A percentile compares a stretch with the other conserved stretches of the same genome.
Conservation (phyloP, 37 sponge, comb jelly and placozoan genomes). For the Spongia lamella region DNA sequence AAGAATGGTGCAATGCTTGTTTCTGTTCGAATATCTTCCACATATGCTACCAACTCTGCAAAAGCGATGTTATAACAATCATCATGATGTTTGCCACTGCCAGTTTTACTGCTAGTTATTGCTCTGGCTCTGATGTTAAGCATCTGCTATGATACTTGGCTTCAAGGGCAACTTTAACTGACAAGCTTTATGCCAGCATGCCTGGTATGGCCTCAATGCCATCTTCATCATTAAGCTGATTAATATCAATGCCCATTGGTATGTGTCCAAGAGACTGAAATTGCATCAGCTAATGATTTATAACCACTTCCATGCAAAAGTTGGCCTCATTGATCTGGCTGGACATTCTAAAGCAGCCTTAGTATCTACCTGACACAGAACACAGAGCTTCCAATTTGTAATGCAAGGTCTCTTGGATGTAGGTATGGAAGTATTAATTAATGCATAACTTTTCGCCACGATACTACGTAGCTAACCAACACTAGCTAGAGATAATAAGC, state of each 20-base stretch:
- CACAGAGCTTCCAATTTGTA: no score
- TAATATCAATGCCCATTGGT: background rate
- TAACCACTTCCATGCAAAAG: no score
- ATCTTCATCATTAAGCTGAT: slow-evolving; percentile 5
- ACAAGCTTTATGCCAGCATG: slow-evolving; percentile 28
- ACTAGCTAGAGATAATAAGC: no score
- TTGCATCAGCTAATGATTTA: background rate
- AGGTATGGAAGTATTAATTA: no score
- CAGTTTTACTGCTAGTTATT: background rate
- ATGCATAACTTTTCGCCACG: no score
- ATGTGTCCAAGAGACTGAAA: slow-evolving; percentile 14
- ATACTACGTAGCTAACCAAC: no score
- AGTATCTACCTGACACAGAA: no score
- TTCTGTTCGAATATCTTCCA: no score
- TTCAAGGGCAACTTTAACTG: slow-evolving; percentile 22
- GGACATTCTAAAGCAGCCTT: no score
- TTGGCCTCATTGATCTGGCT: no score
- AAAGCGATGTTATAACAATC: slow-evolving; percentile 6
- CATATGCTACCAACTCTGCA: slow-evolving; percentile 3
- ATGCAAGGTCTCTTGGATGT: no score
- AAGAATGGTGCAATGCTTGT: slow-evolving; percentile 11
- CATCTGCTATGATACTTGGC: slow-evolving; percentile 28
- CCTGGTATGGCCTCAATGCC: slow-evolving; percentile 18
- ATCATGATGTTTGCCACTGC: background rate
- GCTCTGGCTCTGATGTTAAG: slow-evolving; percentile 8